Conservation (phyloP, 2,888 invertebrate genomes). For the Pseudococcus longispinus region DNA sequence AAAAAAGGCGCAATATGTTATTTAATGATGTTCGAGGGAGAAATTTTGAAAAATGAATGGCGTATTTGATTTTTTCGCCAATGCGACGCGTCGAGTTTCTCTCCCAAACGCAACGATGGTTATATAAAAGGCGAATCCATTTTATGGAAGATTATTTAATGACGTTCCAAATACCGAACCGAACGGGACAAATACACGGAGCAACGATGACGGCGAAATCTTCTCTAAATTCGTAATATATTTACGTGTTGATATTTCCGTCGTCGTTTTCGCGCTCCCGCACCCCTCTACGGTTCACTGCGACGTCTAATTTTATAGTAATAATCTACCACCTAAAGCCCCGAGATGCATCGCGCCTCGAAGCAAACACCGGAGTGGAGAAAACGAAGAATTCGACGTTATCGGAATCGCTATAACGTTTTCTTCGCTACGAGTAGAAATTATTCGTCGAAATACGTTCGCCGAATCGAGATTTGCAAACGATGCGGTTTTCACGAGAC, state of each 20-base stretch:
- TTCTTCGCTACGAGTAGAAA: background rate
- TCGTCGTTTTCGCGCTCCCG: background rate
- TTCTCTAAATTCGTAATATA: constrained; percentile 12
- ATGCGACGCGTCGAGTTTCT: too few species aligned
- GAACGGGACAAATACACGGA: background rate
- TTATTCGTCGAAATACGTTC: background rate
- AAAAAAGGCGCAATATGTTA: constrained; percentile 34
- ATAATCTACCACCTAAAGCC: background rate
- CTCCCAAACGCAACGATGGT: background rate
- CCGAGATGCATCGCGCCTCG: too few species aligned
- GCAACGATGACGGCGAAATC: background rate
- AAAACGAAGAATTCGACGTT: background rate
- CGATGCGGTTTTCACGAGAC: background rate
- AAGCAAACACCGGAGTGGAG: background rate
- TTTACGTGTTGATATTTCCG: constrained; percentile 14
- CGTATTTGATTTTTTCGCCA: constrained; percentile 3
- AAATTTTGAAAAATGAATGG: constrained; percentile 32
- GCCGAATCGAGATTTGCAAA: background rate
- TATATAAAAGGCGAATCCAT: constrained; percentile 2
- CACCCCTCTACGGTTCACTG: background rate
- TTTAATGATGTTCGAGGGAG: constrained; percentile 36
- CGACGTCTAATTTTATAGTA: background rate
- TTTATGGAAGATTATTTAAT: constrained; percentile 37
- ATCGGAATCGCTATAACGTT: background rate
- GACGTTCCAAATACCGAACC: constrained; percentile 23